phyloP scores from a whole-genome alignment of 2,888 invertebrate genomes.

The Tachina lurida region DNA sequence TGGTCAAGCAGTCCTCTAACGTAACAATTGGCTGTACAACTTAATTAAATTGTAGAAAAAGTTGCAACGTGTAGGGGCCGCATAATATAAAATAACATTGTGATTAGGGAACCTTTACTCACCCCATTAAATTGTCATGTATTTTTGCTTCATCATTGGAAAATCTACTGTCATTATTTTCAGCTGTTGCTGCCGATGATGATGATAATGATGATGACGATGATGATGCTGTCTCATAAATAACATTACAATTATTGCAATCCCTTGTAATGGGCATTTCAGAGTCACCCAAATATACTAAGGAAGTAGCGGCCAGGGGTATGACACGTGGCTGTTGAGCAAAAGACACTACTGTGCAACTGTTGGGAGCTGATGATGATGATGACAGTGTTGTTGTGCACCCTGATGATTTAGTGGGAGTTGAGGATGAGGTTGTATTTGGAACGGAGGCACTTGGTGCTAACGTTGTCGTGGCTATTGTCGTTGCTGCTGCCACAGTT shows the following conservation, averaged over 20 bases:
- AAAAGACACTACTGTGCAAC: background rate
- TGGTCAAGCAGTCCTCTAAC: too few relatives aligned
- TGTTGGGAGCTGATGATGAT: conserved; percentile 11
- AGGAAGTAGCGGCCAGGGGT: conserved; percentile 75
- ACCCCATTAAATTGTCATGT: conserved; percentile 46
- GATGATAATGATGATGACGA: background rate
- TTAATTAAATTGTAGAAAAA: too few relatives aligned
- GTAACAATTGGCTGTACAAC: too few relatives aligned
- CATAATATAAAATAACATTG: background rate
- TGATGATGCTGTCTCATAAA: conserved; percentile 8
- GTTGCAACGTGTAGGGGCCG: too few relatives aligned
- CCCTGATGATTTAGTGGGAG: background rate
- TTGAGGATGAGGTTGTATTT: background rate
- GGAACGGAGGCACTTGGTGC: background rate
- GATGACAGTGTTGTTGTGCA: background rate
- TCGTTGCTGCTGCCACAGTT: background rate
- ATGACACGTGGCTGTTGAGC: conserved; percentile 72
- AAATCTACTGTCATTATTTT: background rate
- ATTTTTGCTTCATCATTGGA: conserved; percentile 11
- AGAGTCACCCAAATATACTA: conserved; percentile 78
- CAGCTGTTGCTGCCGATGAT: background rate
- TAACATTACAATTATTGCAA: conserved; percentile 27
- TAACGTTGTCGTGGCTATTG: background rate
- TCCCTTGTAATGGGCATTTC: conserved; percentile 78
- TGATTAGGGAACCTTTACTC: conserved; percentile 3